Evolutionary conservation across 2,888 invertebrate species (phyloP), one percentile per base, ranked within the genome.

Genomic region (Euplagia quadripunctaria): DNA sequence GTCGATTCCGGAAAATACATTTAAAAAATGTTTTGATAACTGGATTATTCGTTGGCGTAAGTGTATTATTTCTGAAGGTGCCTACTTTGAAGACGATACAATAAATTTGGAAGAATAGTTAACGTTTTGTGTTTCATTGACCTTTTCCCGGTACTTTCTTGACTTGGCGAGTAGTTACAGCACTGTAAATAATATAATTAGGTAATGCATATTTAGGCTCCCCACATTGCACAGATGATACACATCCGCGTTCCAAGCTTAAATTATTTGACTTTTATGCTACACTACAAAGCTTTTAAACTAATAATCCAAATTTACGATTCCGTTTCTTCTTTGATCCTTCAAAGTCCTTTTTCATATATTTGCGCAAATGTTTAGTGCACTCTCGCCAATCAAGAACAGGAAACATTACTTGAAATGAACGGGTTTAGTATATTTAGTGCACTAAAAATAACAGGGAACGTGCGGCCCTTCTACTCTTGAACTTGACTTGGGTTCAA

Each of bases 401-500:
- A 91, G 92, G 91, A 92, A 90, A 89, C 89, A 87, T 86, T 85
- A 87, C 82, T 83, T 79, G 79, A 80, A 86, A 77, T 82, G 86
- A 85, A 86, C 83, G 87, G 79, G 83, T 82, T 85, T 75, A 89
- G 90, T 93, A 92, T 92, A 92, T 93, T 92, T 93, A 94, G 92
- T 90, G 86, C 82, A 89, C 92, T 94, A 94, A 94, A 94, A 94
- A 95, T 95, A 95, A 91, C 90, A 91, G 85, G 75, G 84, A 86
- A 85, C 87, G 88, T 87, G 86, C 88, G 87, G 88, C 88, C 87
- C 90, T 89, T 87, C 89, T 89, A 92, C 91, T 91, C 95, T 94
- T 95, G 95, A 95, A 95, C 95, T 95, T 95, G 94, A 91, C 86
- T 89, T 78, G 73, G 84, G 94, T 88, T 94, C 92, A 90, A 86